A percentile compares a stretch with the other conserved stretches of the same genome.
Evolutionary conservation across 1,140 invertebrate species (phyloP).

Genomic region (Andricus grossulariae): DNA sequence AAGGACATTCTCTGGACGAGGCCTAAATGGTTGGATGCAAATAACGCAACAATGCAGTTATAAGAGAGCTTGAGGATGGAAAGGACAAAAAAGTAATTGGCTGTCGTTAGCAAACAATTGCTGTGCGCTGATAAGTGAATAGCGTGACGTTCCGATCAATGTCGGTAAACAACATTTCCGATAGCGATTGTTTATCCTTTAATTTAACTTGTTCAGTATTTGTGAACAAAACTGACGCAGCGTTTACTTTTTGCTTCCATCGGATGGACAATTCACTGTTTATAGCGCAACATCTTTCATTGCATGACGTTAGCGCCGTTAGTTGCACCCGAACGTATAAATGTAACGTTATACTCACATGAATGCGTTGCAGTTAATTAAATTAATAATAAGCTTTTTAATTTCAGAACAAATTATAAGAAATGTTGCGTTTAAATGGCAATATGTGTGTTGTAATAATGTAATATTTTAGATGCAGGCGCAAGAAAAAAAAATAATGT

Average conservation of each 20-base stretch:
- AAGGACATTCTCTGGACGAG: background rate
- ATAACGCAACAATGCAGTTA: background rate
- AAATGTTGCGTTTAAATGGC: too few relatives aligned
- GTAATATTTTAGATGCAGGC: too few relatives aligned
- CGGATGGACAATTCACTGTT: background rate
- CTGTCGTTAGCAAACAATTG: background rate
- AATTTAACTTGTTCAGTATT: background rate
- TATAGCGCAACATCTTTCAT: background rate
- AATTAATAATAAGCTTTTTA: background rate
- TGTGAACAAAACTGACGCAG: background rate
- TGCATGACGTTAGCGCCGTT: background rate
- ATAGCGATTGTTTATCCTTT: background rate
- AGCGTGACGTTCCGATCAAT: background rate
- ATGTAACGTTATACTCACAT: background rate
- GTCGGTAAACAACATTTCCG: background rate
- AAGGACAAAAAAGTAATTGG: background rate
- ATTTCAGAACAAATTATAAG: too few relatives aligned
- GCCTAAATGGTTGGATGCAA: background rate
- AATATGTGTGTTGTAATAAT: too few relatives aligned
- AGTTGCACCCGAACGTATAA: background rate
- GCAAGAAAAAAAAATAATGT: too few relatives aligned
- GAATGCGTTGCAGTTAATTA: background rate
- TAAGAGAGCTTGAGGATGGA: background rate
- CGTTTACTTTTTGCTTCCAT: conserved; percentile 1
- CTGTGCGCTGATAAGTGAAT: background rate